Base-by-base conservation (phyloP, 1,140 invertebrate species). In the Sycobia sp. region DNA sequence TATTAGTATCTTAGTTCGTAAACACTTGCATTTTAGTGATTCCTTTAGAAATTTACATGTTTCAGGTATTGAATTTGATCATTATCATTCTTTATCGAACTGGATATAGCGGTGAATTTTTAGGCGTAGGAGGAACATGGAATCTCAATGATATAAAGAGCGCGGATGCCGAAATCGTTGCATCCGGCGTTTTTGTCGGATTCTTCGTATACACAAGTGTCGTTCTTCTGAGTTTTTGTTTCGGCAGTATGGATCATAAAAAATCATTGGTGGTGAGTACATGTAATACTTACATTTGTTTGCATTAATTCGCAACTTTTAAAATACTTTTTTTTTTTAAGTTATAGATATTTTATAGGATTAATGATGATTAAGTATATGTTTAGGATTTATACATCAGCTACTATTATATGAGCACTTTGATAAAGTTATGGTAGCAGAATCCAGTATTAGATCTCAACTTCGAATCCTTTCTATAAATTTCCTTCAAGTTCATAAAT, bases 141-240 rank as follows among this genome's bases (percentile, higher is more conserved):
- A 93, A 94, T 77, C 78, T 93, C 14, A 90, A 92, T 70, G 91
- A 93, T 76, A 90, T 91, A 70, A 93, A 93, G 79, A 91, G 88
- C 76, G 87, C 90, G 1, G 91, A 93, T 73, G 88, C 88, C 23
- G 91, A 93, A 83, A 93, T 93, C 29, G 86, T 94, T 0, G 91
- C 91, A 2, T 92, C 91, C 0, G 92, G 92, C 13, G 88, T 94
- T 0, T 89, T 93, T 64, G 89, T 94, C 4, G 92, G 91, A 13
- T 94, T 89, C 76, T 87, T 93, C 67, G 90, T 94, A 27, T 93
- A 91, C 77, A 92, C 89, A 0, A 78, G 83, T 1, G 89, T 89
- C 3, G 86, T 90, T 27, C 74, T 91, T 14, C 84, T 92, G 66
- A 87, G 87, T 20, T 88, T 82, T 69, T 87, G 89, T 55, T 91